phyloP scores from a whole-genome alignment of 2,113 vertebrate genomes.

The Elachura formosa region DNA sequence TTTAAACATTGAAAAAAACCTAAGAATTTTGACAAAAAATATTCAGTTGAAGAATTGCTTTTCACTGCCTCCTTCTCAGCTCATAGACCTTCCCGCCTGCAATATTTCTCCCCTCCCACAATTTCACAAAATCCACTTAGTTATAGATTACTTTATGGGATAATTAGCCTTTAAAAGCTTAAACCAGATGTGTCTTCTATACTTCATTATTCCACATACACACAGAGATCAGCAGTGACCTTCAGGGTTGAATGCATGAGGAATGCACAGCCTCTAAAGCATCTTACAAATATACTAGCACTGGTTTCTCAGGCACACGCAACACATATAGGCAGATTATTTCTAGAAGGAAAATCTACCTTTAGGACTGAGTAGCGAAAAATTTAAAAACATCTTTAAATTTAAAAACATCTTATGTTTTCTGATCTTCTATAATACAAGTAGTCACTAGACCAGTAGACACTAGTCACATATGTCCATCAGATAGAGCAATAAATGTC shows the following conservation, averaged over 20 bases:
- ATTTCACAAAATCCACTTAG: background rate
- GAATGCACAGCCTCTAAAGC: background rate
- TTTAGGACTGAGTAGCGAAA: background rate
- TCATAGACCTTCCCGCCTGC: background rate
- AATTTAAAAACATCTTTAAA: background rate
- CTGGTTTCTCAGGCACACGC: background rate
- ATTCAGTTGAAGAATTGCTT: background rate
- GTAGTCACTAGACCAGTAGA: background rate
- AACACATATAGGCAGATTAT: background rate
- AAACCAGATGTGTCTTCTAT: background rate
- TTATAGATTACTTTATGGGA: background rate
- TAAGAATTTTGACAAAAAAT: background rate
- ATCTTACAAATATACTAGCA: background rate
- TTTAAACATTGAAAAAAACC: background rate
- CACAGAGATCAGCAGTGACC: background rate
- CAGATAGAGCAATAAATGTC: background rate
- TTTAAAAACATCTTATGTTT: background rate
- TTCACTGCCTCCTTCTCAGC: background rate
- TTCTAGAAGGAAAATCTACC: background rate
- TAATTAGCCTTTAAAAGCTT: background rate
- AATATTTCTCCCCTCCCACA: background rate
- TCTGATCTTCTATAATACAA: background rate
- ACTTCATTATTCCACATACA: background rate
- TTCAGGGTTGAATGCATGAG: background rate
- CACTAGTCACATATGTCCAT: too few relatives aligned